Evolutionary conservation across 2,888 invertebrate genomes (phyloP).

Genomic region (Cryptocheilus praepositus): DNA sequence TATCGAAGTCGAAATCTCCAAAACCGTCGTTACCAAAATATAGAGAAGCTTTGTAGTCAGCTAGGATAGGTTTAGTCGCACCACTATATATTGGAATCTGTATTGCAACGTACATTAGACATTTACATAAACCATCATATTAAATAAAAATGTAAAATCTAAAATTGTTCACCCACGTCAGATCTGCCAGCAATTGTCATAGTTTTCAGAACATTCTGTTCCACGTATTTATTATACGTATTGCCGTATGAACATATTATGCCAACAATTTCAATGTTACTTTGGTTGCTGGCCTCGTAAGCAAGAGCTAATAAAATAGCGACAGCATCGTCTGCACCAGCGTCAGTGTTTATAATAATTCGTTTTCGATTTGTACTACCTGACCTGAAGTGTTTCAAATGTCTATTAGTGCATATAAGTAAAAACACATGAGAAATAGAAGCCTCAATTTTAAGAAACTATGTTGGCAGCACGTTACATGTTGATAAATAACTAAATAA

Average conservation of each 20-base stretch:
- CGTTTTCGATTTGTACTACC: conserved; percentile 17
- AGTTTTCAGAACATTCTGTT: conserved; percentile 76
- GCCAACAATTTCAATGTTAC: conserved; percentile 74
- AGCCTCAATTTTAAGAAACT: no score
- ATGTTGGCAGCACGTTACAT: no score
- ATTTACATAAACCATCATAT: background rate
- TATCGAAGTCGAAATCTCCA: conserved; percentile 74
- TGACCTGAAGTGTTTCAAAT: background rate
- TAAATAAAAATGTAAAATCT: no score
- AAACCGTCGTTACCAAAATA: conserved; percentile 76
- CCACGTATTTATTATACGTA: conserved; percentile 75
- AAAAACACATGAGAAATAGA: background rate
- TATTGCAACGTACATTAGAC: conserved; percentile 1
- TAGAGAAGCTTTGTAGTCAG: conserved; percentile 50
- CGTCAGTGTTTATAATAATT: conserved; percentile 75
- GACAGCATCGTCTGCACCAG: conserved; percentile 76
- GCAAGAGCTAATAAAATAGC: conserved; percentile 73
- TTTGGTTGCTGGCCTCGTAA: conserved; percentile 41
- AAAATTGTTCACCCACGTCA: conserved; percentile 64
- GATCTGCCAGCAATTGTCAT: conserved; percentile 70
- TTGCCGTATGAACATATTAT: conserved; percentile 79
- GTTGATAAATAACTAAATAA: background rate
- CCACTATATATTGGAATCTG: conserved; percentile 77
- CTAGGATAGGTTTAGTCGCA: conserved; percentile 64
- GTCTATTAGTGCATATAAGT: background rate